These are phyloP conservation scores for Antigone vipio DNA, from an alignment of 2,113 vertebrate genomes.

Conservation along the genomic window DNA sequence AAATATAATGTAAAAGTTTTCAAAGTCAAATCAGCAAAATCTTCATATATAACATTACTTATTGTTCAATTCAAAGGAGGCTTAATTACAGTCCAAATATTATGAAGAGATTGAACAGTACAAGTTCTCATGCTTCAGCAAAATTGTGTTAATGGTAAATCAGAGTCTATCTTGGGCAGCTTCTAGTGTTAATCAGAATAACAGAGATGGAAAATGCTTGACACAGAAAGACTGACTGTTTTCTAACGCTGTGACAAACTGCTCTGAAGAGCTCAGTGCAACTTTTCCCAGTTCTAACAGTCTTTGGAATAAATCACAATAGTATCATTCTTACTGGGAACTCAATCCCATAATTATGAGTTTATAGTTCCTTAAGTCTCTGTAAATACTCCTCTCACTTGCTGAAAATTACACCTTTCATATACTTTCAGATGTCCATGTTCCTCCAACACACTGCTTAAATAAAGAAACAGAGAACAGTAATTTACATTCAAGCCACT, in stretches of 20 bases:
- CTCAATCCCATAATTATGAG: not conserved
- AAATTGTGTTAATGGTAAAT: not conserved
- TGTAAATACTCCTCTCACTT: not conserved
- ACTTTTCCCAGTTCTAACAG: not conserved
- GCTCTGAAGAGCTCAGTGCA: not conserved
- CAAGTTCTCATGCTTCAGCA: not conserved
- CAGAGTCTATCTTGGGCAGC: not conserved
- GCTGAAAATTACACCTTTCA: not conserved
- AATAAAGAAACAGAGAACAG: not conserved
- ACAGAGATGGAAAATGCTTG: not conserved
- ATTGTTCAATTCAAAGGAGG: not conserved
- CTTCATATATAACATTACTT: not conserved
- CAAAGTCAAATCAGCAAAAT: not conserved
- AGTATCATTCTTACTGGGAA: not conserved
- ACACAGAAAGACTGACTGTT: not conserved
- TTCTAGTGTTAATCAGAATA: not conserved
- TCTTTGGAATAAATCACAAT: not conserved
- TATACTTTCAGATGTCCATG: not conserved
- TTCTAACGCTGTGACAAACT: not conserved
- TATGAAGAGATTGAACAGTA: not conserved
- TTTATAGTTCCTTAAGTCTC: not conserved
- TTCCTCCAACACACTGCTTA: not conserved
- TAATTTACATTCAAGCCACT: not conserved
- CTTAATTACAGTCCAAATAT: not conserved
- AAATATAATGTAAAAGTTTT: not conserved